Conservation (phyloP, 2,888 invertebrate genomes). For the Stenodema calcarata region DNA sequence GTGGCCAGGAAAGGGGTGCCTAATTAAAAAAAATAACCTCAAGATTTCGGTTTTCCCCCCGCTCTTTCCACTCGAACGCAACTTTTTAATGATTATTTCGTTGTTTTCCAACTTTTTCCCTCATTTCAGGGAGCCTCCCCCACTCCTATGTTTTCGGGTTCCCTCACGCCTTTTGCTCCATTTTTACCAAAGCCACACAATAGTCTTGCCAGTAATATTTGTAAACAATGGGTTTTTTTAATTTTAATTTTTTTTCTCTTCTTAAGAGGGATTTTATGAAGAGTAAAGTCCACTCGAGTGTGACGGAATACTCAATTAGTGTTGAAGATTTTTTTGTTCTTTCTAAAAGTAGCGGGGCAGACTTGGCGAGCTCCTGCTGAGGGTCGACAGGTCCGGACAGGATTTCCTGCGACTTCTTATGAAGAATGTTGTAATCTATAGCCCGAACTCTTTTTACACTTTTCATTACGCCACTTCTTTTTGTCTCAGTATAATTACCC, state of each 20-base stretch:
- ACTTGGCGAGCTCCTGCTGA: neutral
- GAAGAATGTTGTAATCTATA: slow-evolving; percentile 17
- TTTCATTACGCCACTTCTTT: slow-evolving; percentile 30
- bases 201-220: slow-evolving; percentile 7
- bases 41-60: neutral
- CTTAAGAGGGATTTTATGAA: neutral
- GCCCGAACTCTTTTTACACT: slow-evolving; percentile 11
- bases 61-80: neutral
- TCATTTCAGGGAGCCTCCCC: neutral
- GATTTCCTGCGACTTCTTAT: neutral
- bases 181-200: neutral
- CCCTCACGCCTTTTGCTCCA: neutral
- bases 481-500: neutral
- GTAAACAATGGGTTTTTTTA: slow-evolving; percentile 30
- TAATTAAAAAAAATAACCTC: slow-evolving; percentile 34
- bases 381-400: neutral
- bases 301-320: slow-evolving; percentile 31
- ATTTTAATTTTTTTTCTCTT: neutral
- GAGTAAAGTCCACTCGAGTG: slow-evolving; percentile 31
- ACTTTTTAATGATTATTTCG: slow-evolving; percentile 46
- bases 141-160: neutral
- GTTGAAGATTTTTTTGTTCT: neutral
- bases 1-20: neutral
- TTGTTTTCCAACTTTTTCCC: neutral
- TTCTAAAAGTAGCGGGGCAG: neutral